phyloP scores from a whole-genome alignment of 2,888 invertebrate genomes.

The Acrobasis consociella region DNA sequence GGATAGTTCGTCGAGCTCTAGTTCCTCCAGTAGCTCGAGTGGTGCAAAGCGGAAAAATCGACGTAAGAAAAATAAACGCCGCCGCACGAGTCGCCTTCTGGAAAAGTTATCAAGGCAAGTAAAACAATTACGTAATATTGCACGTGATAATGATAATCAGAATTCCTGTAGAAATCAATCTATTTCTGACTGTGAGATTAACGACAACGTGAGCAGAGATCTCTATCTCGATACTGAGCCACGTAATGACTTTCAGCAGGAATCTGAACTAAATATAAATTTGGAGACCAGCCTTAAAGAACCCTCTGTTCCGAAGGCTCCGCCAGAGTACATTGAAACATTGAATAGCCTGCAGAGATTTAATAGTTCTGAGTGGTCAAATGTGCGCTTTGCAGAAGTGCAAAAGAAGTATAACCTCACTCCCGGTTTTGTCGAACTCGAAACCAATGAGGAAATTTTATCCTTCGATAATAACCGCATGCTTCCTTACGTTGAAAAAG shows the following conservation, averaged over 20 bases:
- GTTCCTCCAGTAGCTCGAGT: background rate
- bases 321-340: background rate
- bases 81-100: background rate
- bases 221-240: background rate
- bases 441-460: constrained; percentile 1
- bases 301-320: constrained; percentile 6
- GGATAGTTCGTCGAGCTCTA: background rate
- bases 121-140: background rate
- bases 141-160: background rate
- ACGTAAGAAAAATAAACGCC: constrained; percentile 6
- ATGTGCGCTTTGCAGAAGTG: constrained; percentile 1
- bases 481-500: constrained; percentile 1
- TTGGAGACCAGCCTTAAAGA: background rate
- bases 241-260: background rate
- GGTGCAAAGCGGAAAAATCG: background rate
- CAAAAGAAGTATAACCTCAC: background rate
- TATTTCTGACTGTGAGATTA: background rate
- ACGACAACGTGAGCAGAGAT: background rate
- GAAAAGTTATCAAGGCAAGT: background rate
- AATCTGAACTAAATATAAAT: background rate
- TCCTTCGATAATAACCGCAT: background rate
- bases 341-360: background rate
- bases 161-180: background rate
- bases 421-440: background rate
- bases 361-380: constrained; percentile 5